Evolutionary conservation across 2,888 invertebrate species (phyloP).

Genomic region (Drosophila prostipennis): DNA sequence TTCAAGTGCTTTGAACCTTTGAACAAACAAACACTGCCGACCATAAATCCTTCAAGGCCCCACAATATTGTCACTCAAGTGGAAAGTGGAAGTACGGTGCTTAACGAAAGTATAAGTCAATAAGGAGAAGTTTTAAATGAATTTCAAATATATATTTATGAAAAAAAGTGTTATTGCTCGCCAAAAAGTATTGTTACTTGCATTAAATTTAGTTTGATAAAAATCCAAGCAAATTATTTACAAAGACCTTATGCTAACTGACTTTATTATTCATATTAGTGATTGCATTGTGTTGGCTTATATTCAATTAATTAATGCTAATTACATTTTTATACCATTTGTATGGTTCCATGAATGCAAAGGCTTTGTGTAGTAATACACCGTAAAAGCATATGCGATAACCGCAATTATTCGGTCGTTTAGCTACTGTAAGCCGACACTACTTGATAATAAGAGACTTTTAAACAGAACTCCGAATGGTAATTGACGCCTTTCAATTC

Average conservation of each 20-base stretch:
- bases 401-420: slow-evolving; percentile 16
- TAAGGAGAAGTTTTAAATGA: neutral
- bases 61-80: slow-evolving; percentile 47
- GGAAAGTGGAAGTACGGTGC: slow-evolving; percentile 54
- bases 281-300: neutral
- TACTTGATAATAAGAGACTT: slow-evolving; percentile 5
- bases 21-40: slow-evolving; percentile 26
- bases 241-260: no score
- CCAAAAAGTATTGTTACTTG: no score
- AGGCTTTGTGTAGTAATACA: slow-evolving; percentile 8
- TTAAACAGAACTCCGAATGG: neutral
- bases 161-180: no score
- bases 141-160: no score
- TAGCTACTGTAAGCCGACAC: slow-evolving; percentile 10
- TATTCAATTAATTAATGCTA: slow-evolving; percentile 18
- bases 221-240: neutral
- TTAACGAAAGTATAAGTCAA: neutral
- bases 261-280: neutral
- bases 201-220: no score
- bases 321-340: slow-evolving; percentile 5
- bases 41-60: slow-evolving; percentile 61
- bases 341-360: slow-evolving; percentile 14
- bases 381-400: slow-evolving; percentile 13
- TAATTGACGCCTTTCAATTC: slow-evolving; percentile 10
- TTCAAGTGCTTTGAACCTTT: slow-evolving; percentile 53